Percentiles rank a stretch among this genome's conserved stretches.
These are phyloP conservation scores for Copsychus sechellarum DNA, from an alignment of 2,113 vertebrate genomes.

Conservation along the genomic window DNA sequence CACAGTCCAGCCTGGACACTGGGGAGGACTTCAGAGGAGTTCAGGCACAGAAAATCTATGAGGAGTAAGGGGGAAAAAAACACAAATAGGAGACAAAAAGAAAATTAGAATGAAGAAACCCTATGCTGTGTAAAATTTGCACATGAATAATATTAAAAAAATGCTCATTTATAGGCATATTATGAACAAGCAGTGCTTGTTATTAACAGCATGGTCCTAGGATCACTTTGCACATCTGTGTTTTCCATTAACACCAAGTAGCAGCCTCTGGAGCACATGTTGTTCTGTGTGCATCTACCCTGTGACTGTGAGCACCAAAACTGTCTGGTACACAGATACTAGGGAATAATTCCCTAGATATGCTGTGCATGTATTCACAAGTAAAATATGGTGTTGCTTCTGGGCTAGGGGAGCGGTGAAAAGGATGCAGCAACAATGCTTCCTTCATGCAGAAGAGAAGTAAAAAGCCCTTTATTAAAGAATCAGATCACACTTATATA, in stretches of 20 bases:
- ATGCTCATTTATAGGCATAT: neutral
- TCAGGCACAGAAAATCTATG: neutral
- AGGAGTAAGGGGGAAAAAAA: neutral
- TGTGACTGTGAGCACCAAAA: neutral
- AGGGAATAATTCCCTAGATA: neutral
- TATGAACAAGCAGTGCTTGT: neutral
- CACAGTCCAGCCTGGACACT: neutral
- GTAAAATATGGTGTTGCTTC: neutral
- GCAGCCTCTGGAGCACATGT: neutral
- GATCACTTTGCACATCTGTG: neutral
- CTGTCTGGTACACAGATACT: neutral
- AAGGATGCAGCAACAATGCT: no score
- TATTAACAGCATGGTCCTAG: neutral
- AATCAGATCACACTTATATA: no score
- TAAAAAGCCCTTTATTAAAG: no score
- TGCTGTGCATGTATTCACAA: neutral
- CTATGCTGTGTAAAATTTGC: neutral
- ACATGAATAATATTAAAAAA: neutral
- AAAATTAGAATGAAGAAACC: neutral
- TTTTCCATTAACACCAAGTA: neutral
- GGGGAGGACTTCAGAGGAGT: neutral
- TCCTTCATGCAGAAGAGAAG: no score
- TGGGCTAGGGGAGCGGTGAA: no score
- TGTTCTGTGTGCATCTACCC: neutral
- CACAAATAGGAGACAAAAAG: neutral